Evolutionary conservation across 2,113 vertebrate species (phyloP).

Genomic region (Tragelaphus imberbis): DNA sequence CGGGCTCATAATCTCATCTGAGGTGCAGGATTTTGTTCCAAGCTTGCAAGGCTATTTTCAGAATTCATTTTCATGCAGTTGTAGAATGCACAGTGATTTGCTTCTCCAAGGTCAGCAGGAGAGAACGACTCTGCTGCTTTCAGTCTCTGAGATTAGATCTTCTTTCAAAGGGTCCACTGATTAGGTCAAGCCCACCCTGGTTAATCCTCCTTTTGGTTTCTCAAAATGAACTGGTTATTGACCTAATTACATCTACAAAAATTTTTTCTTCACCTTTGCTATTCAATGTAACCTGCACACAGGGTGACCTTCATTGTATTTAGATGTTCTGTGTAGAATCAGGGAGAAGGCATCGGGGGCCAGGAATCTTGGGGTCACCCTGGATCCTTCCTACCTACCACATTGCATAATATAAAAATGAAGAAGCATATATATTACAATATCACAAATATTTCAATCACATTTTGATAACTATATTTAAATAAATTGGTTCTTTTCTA

Average conservation of each 20-base stretch:
- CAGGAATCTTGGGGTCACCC: neutral
- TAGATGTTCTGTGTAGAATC: neutral
- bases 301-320: neutral
- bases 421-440: neutral
- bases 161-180: neutral
- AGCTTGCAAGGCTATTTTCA: neutral
- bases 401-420: neutral
- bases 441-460: neutral
- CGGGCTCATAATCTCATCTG: accelerated
- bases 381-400: neutral
- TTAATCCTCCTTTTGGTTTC: neutral
- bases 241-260: neutral
- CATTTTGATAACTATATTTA: neutral
- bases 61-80: neutral
- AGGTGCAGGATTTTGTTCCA: neutral
- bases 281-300: neutral
- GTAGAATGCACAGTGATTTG: neutral
- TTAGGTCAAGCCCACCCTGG: neutral
- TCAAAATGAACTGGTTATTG: neutral
- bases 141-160: neutral
- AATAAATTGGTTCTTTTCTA: neutral
- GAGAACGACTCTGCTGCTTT: neutral
- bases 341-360: neutral
- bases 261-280: neutral
- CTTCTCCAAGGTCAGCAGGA: neutral